A percentile compares a stretch with the other conserved stretches of the same genome.
These are phyloP conservation scores for Nephrocerus scutellatus DNA, from an alignment of 2,888 invertebrate genomes.

Conservation along the genomic window DNA sequence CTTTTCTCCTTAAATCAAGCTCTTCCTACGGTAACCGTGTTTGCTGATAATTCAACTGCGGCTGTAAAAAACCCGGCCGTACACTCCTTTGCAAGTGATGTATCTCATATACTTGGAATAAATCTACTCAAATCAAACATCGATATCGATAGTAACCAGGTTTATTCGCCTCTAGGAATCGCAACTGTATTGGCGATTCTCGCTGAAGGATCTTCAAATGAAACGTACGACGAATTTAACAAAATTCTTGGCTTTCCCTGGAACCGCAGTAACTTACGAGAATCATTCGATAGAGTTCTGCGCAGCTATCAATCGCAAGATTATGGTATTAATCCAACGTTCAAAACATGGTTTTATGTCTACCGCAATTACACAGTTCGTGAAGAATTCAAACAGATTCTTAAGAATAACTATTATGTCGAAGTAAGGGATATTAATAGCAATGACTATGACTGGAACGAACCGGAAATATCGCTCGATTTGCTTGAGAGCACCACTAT, in stretches of 20 bases:
- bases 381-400: constrained; percentile 54
- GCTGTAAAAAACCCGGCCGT: constrained; percentile 6
- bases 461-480: constrained; percentile 31
- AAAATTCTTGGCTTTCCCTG: constrained; percentile 54
- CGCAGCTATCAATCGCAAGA: constrained; percentile 32
- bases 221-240: constrained; percentile 54
- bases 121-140: constrained; percentile 41
- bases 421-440: constrained; percentile 52
- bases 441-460: constrained; percentile 36
- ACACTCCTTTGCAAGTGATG: constrained; percentile 32
- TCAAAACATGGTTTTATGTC: constrained; percentile 61
- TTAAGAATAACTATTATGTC: constrained; percentile 56
- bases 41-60: constrained; percentile 17
- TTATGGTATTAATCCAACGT: constrained; percentile 48
- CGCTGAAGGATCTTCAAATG: constrained; percentile 57
- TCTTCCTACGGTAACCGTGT: too few species aligned
- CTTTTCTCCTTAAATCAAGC: too few species aligned
- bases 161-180: constrained; percentile 60
- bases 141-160: constrained; percentile 51
- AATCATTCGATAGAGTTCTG: constrained; percentile 33
- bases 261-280: constrained; percentile 40
- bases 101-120: constrained; percentile 42
- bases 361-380: constrained; percentile 59
- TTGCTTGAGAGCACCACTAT: constrained; percentile 18
- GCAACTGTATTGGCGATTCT: constrained; percentile 57